These are phyloP conservation scores for Pomatostomus ruficeps DNA, from an alignment of 2,113 vertebrate genomes.

Conservation along the genomic window DNA sequence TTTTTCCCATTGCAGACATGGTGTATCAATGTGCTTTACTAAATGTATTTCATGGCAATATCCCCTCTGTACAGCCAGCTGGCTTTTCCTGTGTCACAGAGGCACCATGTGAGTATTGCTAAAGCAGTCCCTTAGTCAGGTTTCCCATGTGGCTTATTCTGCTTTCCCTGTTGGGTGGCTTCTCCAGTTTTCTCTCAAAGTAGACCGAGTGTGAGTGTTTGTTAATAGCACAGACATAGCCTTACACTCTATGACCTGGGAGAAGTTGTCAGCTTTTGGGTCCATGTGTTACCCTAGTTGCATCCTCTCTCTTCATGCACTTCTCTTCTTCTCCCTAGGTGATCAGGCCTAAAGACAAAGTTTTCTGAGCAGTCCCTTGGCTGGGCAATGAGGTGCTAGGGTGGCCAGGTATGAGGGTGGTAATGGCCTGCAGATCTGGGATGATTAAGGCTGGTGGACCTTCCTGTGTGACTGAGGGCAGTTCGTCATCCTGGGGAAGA, in stretches of 20 bases:
- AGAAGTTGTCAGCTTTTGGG: not conserved
- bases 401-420: not conserved
- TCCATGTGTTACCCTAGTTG: accelerated
- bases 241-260: accelerated
- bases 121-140: not conserved
- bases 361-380: not conserved
- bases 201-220: not conserved
- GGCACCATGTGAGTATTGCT: not conserved
- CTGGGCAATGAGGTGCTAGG: not conserved
- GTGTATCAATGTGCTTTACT: not conserved
- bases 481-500: not conserved
- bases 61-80: not conserved
- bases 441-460: not conserved
- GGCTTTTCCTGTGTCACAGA: not conserved
- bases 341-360: not conserved
- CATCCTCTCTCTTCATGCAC: not conserved
- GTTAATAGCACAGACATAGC: not conserved
- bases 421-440: not conserved
- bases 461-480: not conserved
- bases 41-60: not conserved
- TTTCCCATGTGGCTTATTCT: not conserved
- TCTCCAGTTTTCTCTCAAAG: not conserved
- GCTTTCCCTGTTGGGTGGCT: accelerated
- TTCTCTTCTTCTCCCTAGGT: not conserved
- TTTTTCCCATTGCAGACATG: not conserved